Base-by-base conservation (phyloP, 92 coral and sea anemone species). In the Anthopleura xanthogrammica region DNA sequence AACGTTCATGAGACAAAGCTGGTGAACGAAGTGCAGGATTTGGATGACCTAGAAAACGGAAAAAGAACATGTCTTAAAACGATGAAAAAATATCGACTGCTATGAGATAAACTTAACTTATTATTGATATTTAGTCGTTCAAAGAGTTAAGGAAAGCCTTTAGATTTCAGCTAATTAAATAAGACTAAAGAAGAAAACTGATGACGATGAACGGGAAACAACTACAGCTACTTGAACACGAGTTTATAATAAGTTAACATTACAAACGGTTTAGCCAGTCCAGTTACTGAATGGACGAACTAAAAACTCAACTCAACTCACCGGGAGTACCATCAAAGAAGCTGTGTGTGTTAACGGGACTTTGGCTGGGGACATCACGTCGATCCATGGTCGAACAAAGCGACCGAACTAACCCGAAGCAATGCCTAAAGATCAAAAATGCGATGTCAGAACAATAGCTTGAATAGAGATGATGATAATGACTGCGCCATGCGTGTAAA, bases 321-420 rank as follows among this genome's bases (percentile, higher is more conserved):
- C 97, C 97, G 79, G 97, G 94, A 88, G 88, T 91, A 87, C 91
- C 88, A 85, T 96, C 99, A 88, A 94, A 96, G 95, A 94, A 96
- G 86, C 91, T 90, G 94, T 89, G 94, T 84, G 99, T 76, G 90
- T 96, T 98, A 82, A 93, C 97, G 73, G 99, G 99, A 87, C 99
- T 96, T 88, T 94, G 99, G 89, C 88, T 92, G 79, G 96, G 98
- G 86, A 96, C 97, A 82, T 96, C 99, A 84, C 95, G 87, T 22
- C 94, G 99, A 92, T 96, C 99, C 99, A 96, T 96, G 80, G 79
- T 83, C 77, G 87, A 71, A 82, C 62, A 77, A 83, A 62, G 82
- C 87, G 83, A 79, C 80, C 86, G 79, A 74, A 62, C 77, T 80
- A 57, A 81, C 89, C 81, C 86, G 89, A 81, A 85, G 82, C 87